Conservation (phyloP, 1,140 invertebrate genomes). For the Medauroidea extradentata region DNA sequence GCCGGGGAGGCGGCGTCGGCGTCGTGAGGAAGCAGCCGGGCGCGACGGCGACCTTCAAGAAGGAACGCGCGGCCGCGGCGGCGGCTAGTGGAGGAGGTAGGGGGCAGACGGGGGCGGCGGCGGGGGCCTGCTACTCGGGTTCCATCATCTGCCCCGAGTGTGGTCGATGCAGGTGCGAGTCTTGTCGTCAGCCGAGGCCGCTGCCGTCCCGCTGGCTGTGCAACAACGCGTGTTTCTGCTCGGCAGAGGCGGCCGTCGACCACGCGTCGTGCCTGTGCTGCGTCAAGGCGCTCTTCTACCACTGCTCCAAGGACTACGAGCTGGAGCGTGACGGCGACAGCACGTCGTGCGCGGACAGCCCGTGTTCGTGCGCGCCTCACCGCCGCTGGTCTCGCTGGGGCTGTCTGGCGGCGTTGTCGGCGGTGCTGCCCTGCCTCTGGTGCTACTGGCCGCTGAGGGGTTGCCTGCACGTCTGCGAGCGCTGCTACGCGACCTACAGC, state of each 20-base stretch:
- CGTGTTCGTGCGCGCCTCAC: constrained; percentile 75
- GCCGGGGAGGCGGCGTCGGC: constrained; percentile 20
- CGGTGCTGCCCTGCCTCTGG: constrained; percentile 81
- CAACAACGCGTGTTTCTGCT: constrained; percentile 78
- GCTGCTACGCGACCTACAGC: constrained; percentile 72
- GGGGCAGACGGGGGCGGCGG: constrained; percentile 14
- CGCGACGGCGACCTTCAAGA: constrained; percentile 25
- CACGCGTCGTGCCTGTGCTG: constrained; percentile 89
- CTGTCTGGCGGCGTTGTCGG: constrained; percentile 72
- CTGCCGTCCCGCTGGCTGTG: constrained; percentile 85
- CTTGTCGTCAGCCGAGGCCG: constrained; percentile 76
- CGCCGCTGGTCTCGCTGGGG: constrained; percentile 71
- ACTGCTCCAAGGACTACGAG: constrained; percentile 71
- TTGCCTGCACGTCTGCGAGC: constrained; percentile 70
- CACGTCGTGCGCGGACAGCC: constrained; percentile 72
- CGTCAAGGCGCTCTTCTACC: constrained; percentile 88
- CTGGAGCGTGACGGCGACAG: constrained; percentile 60
- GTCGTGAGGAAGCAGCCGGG: constrained; percentile 23
- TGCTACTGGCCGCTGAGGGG: constrained; percentile 88
- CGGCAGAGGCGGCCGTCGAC: constrained; percentile 79
- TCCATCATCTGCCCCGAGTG: constrained; percentile 83
- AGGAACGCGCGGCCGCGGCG: constrained; percentile 17
- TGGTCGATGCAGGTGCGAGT: constrained; percentile 78
- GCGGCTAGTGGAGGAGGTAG: constrained; percentile 3
- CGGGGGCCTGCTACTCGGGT: constrained; percentile 22